Percentiles rank a stretch among this genome's conserved stretches.
Conservation (phyloP, 2,113 vertebrate genomes). For the Bos javanicus region DNA sequence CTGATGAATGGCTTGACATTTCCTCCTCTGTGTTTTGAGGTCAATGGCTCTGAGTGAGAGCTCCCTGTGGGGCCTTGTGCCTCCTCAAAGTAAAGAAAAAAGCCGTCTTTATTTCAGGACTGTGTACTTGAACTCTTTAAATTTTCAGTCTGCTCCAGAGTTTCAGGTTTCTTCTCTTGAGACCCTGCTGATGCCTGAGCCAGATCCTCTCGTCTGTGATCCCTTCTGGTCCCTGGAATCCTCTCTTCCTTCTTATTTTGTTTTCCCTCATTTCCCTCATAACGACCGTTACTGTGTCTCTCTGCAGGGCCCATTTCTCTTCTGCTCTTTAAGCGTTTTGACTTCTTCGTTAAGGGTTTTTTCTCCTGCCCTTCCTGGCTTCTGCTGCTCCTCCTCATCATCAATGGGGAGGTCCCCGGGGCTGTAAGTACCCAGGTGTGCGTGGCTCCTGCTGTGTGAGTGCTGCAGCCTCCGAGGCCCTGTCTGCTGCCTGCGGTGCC, state of each 20-base stretch:
- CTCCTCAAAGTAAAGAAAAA: not conserved
- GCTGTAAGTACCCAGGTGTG: too few relatives aligned
- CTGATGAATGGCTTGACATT: not conserved
- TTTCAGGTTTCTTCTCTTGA: rapidly evolving
- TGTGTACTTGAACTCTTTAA: not conserved
- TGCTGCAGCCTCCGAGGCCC: not conserved
- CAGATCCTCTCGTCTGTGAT: too few relatives aligned
- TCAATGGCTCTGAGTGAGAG: not conserved
- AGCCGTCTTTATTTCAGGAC: not conserved
- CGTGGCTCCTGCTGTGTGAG: not conserved
- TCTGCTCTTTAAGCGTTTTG: not conserved
- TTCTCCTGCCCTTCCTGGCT: not conserved
- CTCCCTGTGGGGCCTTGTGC: too few relatives aligned
- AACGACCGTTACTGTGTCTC: not conserved
- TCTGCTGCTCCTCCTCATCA: not conserved
- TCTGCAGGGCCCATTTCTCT: not conserved
- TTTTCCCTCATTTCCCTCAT: not conserved
- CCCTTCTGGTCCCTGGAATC: not conserved
- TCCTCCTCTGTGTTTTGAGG: not conserved
- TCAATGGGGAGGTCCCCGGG: rapidly evolving
- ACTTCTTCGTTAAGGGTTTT: not conserved
- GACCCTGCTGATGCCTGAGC: not conserved
- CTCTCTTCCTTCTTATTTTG: not conserved
- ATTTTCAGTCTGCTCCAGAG: not conserved
- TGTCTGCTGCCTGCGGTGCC: rapidly evolving